Evolutionary conservation across 2,888 invertebrate genomes (phyloP), one percentile per base, ranked within the genome.

Genomic region (Ormyrus pomaceus): DNA sequence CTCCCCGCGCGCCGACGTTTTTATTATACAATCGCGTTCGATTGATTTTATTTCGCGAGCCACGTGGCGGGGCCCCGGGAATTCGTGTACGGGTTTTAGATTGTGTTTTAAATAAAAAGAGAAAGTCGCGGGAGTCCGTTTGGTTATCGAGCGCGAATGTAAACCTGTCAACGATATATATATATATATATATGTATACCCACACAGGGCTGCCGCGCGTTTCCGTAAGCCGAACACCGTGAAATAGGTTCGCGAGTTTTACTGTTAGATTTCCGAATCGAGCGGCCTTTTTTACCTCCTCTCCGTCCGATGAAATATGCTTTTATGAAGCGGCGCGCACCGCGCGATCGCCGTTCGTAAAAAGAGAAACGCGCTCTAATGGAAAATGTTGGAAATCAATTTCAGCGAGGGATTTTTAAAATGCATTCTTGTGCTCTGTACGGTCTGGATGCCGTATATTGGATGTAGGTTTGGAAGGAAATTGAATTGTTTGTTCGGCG

Each of bases 41-140:
- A 79, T 79, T 79, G 79, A 78, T 78, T 78, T 73, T 78, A 61
- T 71, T 53, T 71, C 51, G 58, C 53, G 61, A 69, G 62, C 58
- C n/a, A 50, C 48, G 59, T 46, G 50, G 61, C 9, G n/a, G n/a
- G 34, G 34, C 34, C 34, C 34, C 34, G 34, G 34, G 55, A 69
- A 75, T 68, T 77, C 53, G n/a, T n/a, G 64, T 77, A 48, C n/a
- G n/a, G 51, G 34, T n/a, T 34, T n/a, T 61, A 74, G 79, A 74
- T 74, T 69, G 69, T 73, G 50, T 59, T 73, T 77, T 74, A 74
- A 81, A 77, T 77, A 81, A 77, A 80, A 77, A 77, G 77, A 81
- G 77, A 81, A 81, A 81, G 77, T 74, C 74, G 13, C 19, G 48
- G 7, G 34, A 9, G 55, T 56, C 53, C 13, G 59, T n/a, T 11